Conservation (phyloP, 2,113 vertebrate species). For the Hiodon alosoides region DNA sequence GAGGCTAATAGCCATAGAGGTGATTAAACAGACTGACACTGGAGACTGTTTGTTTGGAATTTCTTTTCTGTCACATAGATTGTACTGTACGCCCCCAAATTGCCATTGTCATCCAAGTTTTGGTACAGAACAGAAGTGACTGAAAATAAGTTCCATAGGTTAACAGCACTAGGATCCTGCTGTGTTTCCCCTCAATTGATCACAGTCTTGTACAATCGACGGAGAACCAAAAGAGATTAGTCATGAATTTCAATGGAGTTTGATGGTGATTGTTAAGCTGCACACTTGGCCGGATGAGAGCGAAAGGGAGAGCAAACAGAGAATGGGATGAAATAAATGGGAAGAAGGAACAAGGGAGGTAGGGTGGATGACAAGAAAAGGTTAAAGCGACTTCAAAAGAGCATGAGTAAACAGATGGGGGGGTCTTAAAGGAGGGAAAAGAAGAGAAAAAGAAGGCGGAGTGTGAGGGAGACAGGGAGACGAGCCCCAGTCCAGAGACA, state of each 20-base stretch:
- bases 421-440: constrained; percentile 18
- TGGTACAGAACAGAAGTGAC: no score
- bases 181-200: background rate
- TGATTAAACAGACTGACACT: no score
- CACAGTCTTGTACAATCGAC: background rate
- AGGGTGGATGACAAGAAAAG: constrained; percentile 25
- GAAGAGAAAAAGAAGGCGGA: constrained; percentile 9
- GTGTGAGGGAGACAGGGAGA: constrained; percentile 35
- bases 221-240: background rate
- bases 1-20: no score
- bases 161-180: no score
- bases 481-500: constrained; percentile 59
- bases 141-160: no score
- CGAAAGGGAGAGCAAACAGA: background rate
- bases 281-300: background rate
- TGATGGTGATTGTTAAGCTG: background rate
- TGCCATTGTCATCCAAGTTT: no score
- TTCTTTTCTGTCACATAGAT: no score
- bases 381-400: constrained; percentile 38
- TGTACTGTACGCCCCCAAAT: no score
- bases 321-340: background rate
- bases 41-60: no score
- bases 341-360: background rate
- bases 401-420: constrained; percentile 45
- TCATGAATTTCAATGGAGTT: background rate